Conservation (phyloP, 2,888 invertebrate species). For the Platycnemis pennipes region DNA sequence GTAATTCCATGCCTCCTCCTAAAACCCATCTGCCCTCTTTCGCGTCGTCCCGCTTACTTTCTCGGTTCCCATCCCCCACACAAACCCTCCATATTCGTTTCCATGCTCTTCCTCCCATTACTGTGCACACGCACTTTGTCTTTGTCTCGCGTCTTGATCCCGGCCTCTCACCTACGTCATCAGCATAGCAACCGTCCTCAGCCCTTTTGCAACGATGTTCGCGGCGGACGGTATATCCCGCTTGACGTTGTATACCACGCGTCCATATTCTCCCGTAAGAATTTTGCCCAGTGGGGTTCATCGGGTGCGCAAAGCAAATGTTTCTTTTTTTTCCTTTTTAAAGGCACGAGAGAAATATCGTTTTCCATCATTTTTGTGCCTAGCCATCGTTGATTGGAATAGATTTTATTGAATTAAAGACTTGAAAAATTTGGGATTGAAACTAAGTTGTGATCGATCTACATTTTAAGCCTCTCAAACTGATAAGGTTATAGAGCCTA, state of each 20-base stretch:
- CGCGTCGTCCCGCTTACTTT: neutral
- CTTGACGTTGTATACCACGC: neutral
- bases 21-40: neutral
- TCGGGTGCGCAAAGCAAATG: too few relatives aligned
- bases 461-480: too few relatives aligned
- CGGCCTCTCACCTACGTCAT: neutral
- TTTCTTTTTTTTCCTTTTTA: too few relatives aligned
- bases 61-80: neutral
- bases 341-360: too few relatives aligned
- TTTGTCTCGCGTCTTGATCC: neutral
- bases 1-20: slow-evolving; percentile 16
- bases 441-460: too few relatives aligned
- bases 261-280: neutral
- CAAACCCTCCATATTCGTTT: neutral
- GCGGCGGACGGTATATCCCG: too few relatives aligned
- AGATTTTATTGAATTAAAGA: too few relatives aligned
- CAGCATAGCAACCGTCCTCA: neutral
- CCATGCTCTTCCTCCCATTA: neutral
- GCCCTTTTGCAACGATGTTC: neutral
- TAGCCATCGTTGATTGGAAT: too few relatives aligned
- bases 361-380: too few relatives aligned
- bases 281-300: neutral
- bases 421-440: too few relatives aligned
- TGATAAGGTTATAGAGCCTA: too few relatives aligned
- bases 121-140: neutral